Conservation (phyloP, 2,888 invertebrate species). For the Lasioglossum morio region DNA sequence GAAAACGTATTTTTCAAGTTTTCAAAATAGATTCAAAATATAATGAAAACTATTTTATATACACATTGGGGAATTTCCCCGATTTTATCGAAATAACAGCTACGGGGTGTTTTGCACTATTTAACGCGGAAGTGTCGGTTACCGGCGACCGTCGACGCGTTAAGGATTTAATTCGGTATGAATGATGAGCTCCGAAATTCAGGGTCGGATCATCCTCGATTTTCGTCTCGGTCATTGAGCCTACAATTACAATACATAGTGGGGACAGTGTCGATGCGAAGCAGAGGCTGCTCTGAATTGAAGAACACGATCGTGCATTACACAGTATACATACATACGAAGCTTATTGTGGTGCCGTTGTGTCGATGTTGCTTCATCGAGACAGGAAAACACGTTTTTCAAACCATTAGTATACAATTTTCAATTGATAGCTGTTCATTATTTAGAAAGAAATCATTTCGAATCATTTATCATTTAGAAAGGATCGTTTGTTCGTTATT, state of each 20-base stretch:
- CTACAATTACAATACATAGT: background rate
- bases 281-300: background rate
- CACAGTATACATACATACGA: background rate
- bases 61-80: background rate
- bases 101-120: background rate
- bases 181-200: background rate
- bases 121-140: background rate
- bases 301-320: slow-evolving; percentile 3
- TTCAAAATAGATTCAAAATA: too few species aligned
- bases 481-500: too few species aligned
- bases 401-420: background rate
- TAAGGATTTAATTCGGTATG: background rate
- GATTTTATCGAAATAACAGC: background rate
- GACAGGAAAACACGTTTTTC: background rate
- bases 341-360: background rate
- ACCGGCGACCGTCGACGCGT: background rate
- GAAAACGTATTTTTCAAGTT: too few species aligned
- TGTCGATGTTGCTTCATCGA: background rate
- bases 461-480: too few species aligned
- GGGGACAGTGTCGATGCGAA: background rate
- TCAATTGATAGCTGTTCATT: too few species aligned
- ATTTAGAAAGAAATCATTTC: too few species aligned
- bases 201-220: slow-evolving; percentile 8
- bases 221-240: slow-evolving; percentile 15
- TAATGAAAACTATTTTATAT: background rate